phyloP scores from a whole-genome alignment of 2,888 invertebrate species.

The Stenodema calcarata region DNA sequence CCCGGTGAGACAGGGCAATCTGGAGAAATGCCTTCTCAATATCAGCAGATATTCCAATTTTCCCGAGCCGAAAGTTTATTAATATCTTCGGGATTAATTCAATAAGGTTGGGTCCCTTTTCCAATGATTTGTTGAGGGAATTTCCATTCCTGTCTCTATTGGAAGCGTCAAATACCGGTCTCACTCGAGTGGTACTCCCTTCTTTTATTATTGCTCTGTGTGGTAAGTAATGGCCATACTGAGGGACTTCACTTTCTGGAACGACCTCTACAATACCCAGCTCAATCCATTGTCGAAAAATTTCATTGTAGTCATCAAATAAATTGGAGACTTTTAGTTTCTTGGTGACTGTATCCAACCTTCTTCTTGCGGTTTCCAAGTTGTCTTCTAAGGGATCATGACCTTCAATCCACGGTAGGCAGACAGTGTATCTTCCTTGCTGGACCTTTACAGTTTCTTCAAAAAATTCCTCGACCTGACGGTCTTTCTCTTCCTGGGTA shows the following conservation, averaged over 20 bases:
- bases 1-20: slow-evolving; percentile 10
- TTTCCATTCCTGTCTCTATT: slow-evolving; percentile 17
- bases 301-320: background rate
- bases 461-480: slow-evolving; percentile 11
- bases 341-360: background rate
- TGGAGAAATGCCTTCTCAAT: slow-evolving; percentile 53
- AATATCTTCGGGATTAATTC: slow-evolving; percentile 55
- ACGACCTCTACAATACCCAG: background rate
- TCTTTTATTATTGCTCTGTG: slow-evolving; percentile 23
- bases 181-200: background rate
- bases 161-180: slow-evolving; percentile 9
- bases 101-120: slow-evolving; percentile 56
- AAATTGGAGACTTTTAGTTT: background rate
- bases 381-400: background rate
- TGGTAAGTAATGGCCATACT: slow-evolving; percentile 3
- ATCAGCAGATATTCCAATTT: slow-evolving; percentile 54
- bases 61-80: slow-evolving; percentile 54
- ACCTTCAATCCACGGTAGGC: slow-evolving; percentile 1
- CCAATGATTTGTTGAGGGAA: slow-evolving; percentile 56
- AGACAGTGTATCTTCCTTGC: background rate
- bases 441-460: background rate
- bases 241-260: background rate
- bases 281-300: background rate
- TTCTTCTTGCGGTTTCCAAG: background rate
- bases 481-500: slow-evolving; percentile 16